These are phyloP conservation scores for Emys orbicularis DNA, from an alignment of 2,797 vertebrate species.

Conservation along the genomic window DNA sequence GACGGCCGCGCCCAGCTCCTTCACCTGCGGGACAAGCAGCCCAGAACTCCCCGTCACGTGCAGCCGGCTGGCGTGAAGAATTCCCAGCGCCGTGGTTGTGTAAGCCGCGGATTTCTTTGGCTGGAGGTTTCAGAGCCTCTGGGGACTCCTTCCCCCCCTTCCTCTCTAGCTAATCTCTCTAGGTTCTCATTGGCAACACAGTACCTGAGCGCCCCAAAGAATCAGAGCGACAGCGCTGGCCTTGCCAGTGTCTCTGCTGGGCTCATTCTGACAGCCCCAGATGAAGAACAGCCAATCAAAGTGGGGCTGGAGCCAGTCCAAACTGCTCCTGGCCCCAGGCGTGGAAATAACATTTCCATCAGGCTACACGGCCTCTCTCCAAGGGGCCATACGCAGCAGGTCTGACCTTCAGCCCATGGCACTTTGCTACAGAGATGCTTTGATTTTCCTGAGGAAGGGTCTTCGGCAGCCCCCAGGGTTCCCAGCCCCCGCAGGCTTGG, in stretches of 20 bases:
- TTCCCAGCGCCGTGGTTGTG: neutral
- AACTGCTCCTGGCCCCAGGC: too few species aligned
- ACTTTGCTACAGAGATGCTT: neutral
- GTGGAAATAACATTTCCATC: neutral
- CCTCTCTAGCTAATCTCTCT: too few species aligned
- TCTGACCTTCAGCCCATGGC: too few species aligned
- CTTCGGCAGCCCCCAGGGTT: neutral
- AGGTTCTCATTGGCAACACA: neutral
- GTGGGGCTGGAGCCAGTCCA: too few species aligned
- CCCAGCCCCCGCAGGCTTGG: neutral
- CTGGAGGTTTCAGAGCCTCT: neutral
- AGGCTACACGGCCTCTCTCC: too few species aligned
- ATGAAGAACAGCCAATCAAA: too few species aligned
- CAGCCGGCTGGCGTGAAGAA: too few species aligned
- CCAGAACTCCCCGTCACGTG: accelerated
- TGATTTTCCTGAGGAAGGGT: neutral
- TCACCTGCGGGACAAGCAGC: slow-evolving; percentile 83
- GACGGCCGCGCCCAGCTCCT: slow-evolving; percentile 89
- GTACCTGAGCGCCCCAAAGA: too few species aligned
- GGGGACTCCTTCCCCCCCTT: too few species aligned
- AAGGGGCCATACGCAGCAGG: neutral
- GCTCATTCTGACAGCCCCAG: too few species aligned
- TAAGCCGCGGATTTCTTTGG: neutral
- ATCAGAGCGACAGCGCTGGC: too few species aligned
- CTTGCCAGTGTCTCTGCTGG: too few species aligned